Conservation (phyloP, 2,113 vertebrate genomes). For the Macquaria ambigua region DNA sequence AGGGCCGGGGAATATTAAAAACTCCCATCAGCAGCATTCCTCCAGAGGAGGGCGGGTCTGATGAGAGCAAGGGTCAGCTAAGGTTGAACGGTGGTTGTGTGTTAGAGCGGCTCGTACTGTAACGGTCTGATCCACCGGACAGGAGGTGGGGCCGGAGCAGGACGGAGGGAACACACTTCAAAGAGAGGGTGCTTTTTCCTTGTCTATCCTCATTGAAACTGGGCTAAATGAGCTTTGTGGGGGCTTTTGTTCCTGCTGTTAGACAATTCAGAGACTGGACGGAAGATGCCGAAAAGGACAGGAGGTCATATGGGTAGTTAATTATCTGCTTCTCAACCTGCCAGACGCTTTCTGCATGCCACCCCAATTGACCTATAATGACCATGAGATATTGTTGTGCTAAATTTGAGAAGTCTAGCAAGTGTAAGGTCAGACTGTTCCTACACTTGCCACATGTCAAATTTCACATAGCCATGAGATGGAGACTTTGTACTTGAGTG, state of each 20-base stretch:
- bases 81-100: constrained; percentile 82
- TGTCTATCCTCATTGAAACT: constrained; percentile 77
- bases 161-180: constrained; percentile 75
- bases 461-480: constrained; percentile 69
- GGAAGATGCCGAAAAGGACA: constrained; percentile 70
- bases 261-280: constrained; percentile 66
- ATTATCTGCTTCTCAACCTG: constrained; percentile 69
- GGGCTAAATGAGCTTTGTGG: constrained; percentile 71
- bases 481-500: constrained; percentile 40
- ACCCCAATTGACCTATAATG: constrained; percentile 65
- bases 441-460: constrained; percentile 54
- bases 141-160: constrained; percentile 68
- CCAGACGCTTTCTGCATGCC: constrained; percentile 63
- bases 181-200: constrained; percentile 68
- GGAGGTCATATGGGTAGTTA: constrained; percentile 67
- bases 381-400: constrained; percentile 65
- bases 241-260: constrained; percentile 72
- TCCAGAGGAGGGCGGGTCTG: constrained; percentile 87
- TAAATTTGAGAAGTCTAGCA: constrained; percentile 62
- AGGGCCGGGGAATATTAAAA: constrained; percentile 97
- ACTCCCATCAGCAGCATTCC: constrained; percentile 95
- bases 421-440: constrained; percentile 59
- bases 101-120: constrained; percentile 71
- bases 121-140: constrained; percentile 71
- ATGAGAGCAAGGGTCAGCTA: constrained; percentile 75